phyloP scores from a whole-genome alignment of 1,140 invertebrate species.

The Heliconius nattereri region DNA sequence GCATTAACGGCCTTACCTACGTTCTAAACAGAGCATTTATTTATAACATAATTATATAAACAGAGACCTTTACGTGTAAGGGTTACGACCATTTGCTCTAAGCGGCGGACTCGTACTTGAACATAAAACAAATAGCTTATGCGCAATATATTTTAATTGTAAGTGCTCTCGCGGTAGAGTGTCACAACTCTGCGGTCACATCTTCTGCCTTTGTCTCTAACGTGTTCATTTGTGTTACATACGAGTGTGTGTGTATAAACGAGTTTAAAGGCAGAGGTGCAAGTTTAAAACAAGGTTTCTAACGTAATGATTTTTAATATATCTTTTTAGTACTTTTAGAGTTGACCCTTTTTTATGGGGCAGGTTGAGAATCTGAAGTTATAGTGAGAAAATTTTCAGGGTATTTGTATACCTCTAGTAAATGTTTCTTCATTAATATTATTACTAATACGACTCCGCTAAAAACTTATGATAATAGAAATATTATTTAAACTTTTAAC shows the following conservation, averaged over 20 bases:
- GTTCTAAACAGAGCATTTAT: not conserved
- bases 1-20: not conserved
- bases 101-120: not conserved
- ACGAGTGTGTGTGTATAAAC: too few species aligned
- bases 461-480: too few species aligned
- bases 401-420: too few species aligned
- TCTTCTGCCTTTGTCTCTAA: not conserved
- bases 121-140: not conserved
- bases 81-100: conserved; percentile 5
- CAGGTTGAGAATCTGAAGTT: not conserved
- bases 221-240: conserved; percentile 1
- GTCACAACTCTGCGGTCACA: not conserved
- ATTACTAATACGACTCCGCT: too few species aligned
- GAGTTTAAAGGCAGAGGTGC: not conserved
- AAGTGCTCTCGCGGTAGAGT: not conserved
- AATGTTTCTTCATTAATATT: too few species aligned
- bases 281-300: not conserved
- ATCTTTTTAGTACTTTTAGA: not conserved
- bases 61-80: not conserved
- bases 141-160: conserved; percentile 7
- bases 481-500: too few species aligned
- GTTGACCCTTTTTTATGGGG: not conserved
- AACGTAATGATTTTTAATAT: not conserved
- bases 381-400: too few species aligned
- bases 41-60: conserved; percentile 2